phyloP scores from a whole-genome alignment of 2,797 vertebrate genomes.

The Lepidocolaptes lacrymiger region DNA sequence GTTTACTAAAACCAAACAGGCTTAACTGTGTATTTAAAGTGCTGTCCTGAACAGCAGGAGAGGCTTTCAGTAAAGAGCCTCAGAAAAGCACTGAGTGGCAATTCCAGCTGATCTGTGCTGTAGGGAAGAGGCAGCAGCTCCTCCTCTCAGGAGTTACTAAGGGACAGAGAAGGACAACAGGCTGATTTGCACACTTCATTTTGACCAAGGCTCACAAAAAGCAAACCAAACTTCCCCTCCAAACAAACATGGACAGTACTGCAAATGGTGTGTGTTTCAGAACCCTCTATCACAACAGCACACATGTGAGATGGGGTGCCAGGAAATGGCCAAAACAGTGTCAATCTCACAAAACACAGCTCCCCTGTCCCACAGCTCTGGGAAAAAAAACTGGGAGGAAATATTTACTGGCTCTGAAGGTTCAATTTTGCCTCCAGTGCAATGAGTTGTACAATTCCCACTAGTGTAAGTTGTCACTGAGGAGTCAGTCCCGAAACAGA shows the following conservation, averaged over 20 bases:
- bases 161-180: neutral
- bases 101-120: neutral
- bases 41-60: neutral
- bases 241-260: neutral
- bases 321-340: rapidly evolving
- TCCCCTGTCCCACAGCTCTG: neutral
- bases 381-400: neutral
- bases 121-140: neutral
- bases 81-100: neutral
- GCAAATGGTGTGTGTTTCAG: neutral
- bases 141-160: neutral
- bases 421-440: neutral
- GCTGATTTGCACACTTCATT: neutral
- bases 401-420: neutral
- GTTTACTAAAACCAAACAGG: neutral
- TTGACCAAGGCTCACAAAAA: neutral
- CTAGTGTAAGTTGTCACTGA: neutral
- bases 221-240: neutral
- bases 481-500: neutral
- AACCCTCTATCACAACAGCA: neutral
- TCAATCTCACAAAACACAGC: neutral
- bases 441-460: neutral
- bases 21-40: neutral
- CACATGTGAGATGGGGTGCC: neutral
- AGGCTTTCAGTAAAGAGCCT: neutral